Percentiles rank a stretch among this genome's conserved stretches.
phyloP scores from a whole-genome alignment of 2,113 vertebrate genomes.

The Alethe castanea region DNA sequence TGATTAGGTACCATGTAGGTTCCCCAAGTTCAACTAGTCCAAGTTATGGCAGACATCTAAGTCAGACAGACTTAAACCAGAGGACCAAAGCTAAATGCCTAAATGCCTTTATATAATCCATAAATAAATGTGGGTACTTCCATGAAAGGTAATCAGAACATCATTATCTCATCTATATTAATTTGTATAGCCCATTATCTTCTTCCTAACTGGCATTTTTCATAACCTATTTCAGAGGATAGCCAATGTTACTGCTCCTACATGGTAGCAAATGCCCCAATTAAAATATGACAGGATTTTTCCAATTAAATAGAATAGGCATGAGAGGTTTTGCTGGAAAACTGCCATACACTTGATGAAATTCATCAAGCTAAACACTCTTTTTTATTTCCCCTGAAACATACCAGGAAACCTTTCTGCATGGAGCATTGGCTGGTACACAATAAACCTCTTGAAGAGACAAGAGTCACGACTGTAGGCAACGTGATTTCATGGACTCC shows the following conservation, averaged over 20 bases:
- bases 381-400: neutral
- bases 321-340: neutral
- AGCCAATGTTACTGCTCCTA: neutral
- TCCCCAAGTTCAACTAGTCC: too few relatives aligned
- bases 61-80: neutral
- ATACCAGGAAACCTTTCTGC: neutral
- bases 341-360: neutral
- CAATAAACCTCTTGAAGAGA: neutral
- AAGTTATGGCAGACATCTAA: neutral
- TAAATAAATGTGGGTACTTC: neutral
- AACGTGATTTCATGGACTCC: accelerated
- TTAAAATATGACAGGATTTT: neutral
- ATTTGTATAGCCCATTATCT: neutral
- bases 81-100: neutral
- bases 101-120: neutral
- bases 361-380: neutral
- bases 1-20: too few relatives aligned
- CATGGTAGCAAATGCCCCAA: neutral
- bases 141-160: neutral
- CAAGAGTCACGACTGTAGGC: neutral
- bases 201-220: slow-evolving; percentile 1
- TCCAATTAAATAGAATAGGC: neutral
- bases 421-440: neutral
- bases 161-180: neutral
- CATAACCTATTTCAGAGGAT: neutral